Base-by-base conservation (phyloP, 2,113 vertebrate species). In the Tyto alba region DNA sequence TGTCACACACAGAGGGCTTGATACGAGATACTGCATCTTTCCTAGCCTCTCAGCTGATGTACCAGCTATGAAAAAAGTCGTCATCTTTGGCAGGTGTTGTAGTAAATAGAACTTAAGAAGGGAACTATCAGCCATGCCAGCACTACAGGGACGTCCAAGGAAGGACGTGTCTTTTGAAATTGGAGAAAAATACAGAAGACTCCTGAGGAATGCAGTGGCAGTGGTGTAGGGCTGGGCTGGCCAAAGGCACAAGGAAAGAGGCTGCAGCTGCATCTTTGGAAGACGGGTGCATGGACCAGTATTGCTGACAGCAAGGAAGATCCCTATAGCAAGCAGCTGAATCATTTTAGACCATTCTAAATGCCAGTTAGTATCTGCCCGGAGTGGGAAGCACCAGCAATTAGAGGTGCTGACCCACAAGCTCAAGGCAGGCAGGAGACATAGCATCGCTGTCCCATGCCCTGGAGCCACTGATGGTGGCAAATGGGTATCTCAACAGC, bases 1-100 rank as follows among this genome's bases (percentile, higher is more conserved):
- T 87, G 81, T 89, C 94, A 96, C 43, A 57, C 48, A 53, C 43
- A 40, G 84, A 67, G 62, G 56, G 4, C 77, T 56, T 87, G 94
- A 94, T 16, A 95, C 0, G 2, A 82, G 93, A 95, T 73, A 68
- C 62, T 64, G 69, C 91, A 73, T 84, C 91, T 79, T 94, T 43
- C 74, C 59, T 67, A 60, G 48, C 66, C 94, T 60, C 72, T 60
- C 47, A 81, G 83, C 47, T 57, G 79, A 63, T 22, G 56, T 2
- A 40, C 60, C 78, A 78, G 59, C 56, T 87, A 36, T 4, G 1
- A 88, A 52, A 40, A 88, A 68, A 82, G 73, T 25, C 1, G 2
- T 56, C 81, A 45, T 75, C 77, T 15, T 68, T 94, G 84, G 80
- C 89, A 79, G 9, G 73, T 59, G 84, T 52, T 85, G 77, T 56